Evolutionary conservation across 2,888 invertebrate species (phyloP).

Genomic region (Melipona bicolor): DNA sequence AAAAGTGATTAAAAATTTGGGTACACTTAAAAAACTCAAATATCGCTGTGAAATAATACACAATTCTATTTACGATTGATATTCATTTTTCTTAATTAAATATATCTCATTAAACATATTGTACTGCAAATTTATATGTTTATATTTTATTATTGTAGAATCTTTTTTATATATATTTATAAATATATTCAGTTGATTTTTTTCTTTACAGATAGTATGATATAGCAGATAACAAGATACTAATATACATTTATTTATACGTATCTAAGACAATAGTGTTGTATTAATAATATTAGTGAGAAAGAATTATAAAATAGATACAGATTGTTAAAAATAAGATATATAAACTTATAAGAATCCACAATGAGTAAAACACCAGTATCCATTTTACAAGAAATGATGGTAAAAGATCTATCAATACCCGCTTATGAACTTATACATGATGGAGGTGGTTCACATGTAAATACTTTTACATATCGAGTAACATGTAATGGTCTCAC

Average conservation of each 20-base stretch:
- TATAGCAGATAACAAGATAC: background rate
- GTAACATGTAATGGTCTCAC: constrained; percentile 78
- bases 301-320: background rate
- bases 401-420: constrained; percentile 85
- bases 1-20: background rate
- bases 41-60: background rate
- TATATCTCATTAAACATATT: background rate
- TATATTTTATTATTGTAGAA: background rate
- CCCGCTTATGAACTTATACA: constrained; percentile 86
- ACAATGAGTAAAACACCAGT: constrained; percentile 86
- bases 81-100: background rate
- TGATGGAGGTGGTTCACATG: constrained; percentile 81
- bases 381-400: constrained; percentile 88
- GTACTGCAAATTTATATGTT: constrained; percentile 1
- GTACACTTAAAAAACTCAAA: background rate
- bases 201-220: constrained; percentile 9
- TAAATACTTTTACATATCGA: constrained; percentile 81
- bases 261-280: background rate
- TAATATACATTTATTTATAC: background rate
- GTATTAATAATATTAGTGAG: background rate
- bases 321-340: background rate
- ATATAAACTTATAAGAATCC: background rate
- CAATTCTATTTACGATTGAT: background rate
- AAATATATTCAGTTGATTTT: background rate
- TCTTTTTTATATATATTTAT: background rate